Base-by-base conservation (phyloP, 2,888 invertebrate genomes). In the Cryptus viduatorius region DNA sequence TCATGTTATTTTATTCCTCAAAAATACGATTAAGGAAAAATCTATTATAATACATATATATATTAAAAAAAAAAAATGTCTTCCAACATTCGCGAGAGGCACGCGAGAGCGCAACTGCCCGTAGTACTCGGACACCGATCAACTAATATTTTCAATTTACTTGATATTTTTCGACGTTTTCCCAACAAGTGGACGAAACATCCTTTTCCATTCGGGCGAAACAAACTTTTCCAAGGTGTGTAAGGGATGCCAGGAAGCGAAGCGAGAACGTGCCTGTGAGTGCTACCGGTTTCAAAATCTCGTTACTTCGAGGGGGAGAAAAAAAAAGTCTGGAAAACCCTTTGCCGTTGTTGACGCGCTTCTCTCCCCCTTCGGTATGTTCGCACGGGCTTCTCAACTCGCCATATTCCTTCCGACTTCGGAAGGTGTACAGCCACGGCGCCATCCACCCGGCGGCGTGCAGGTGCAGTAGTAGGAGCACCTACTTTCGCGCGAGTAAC, bases 281-380 rank as follows among this genome's bases (percentile, higher is more conserved):
- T 59, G 44, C 67, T 71, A 48, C 65, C 67, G 50, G 65, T 61
- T 83, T 76, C 48, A 65, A 76, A 83, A 83, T 77, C 76, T 83
- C 72, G 67, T 80, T 80, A 80, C 65, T 72, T 77, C 59, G 10
- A 31, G 19, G 56, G 56, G 1, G 10, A 29, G n/a, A 14, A 24
- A 46, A 56, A 61, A 59, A 72, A 80, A 53, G 69, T 67, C 31
- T 46, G 3, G 56, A 1, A 42, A 10, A 14, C 19, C 24, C 50
- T 37, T 10, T 29, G 31, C 31, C 69, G 53, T 65, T 64, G 56
- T 56, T 53, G 69, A 64, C 16, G 56, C 69, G 44, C 42, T 29
- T 14, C 19, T 10, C 56, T 16, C 61, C n/a, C n/a, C 61, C 5
- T n/a, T 37, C n/a, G 12, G 29, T 50, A 37, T 37, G 19, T 24